phyloP scores from a whole-genome alignment of 2,113 vertebrate species.

The Struthidea cinerea region DNA sequence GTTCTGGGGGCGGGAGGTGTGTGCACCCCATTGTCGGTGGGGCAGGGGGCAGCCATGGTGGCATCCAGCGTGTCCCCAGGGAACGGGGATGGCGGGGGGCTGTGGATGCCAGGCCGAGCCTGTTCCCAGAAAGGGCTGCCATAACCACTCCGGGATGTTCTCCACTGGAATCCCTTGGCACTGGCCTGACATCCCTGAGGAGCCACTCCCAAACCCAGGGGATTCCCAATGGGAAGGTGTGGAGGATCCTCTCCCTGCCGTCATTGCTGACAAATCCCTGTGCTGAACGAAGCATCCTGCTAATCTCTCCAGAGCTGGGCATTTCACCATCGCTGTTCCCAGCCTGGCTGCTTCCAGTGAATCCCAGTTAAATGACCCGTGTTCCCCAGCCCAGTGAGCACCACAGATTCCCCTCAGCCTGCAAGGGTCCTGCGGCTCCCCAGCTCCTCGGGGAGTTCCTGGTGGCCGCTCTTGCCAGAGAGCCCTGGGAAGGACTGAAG shows the following conservation, averaged over 20 bases:
- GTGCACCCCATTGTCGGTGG: background rate
- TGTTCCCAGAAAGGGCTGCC: background rate
- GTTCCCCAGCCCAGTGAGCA: background rate
- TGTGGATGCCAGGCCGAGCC: background rate
- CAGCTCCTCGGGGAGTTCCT: background rate
- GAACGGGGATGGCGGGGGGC: background rate
- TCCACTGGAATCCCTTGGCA: background rate
- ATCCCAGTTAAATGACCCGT: fast-evolving
- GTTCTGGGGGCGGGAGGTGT: background rate
- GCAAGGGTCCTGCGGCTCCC: background rate
- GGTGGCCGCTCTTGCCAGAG: background rate
- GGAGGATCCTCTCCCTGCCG: background rate
- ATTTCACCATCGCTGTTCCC: background rate
- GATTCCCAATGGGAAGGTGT: background rate
- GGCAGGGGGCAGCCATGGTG: background rate
- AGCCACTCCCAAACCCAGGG: background rate
- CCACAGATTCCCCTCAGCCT: background rate
- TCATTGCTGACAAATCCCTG: background rate
- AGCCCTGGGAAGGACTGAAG: background rate
- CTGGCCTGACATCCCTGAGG: background rate
- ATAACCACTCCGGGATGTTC: background rate
- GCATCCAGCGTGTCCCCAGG: background rate
- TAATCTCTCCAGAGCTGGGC: background rate
- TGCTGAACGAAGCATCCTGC: background rate
- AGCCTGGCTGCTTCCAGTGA: background rate